Evolutionary conservation across 1,140 invertebrate genomes (phyloP).

Genomic region (Stenopsyche tienmushanensis): DNA sequence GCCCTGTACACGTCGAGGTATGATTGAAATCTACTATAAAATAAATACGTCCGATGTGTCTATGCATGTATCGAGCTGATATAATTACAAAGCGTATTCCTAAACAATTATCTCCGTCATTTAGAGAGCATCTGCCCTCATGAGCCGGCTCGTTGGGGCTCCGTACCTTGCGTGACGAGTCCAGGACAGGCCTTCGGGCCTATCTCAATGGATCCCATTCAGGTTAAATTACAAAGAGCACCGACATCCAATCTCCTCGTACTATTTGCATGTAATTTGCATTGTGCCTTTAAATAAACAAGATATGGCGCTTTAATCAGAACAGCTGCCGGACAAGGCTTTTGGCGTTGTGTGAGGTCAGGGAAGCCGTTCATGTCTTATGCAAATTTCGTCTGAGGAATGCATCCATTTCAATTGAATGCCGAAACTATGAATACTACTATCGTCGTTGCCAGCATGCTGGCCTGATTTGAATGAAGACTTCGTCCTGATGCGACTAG

Average conservation of each 20-base stretch:
- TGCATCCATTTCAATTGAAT: too few relatives aligned
- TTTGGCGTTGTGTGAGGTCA: neutral
- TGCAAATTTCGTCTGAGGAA: too few relatives aligned
- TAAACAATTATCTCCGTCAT: conserved; percentile 12
- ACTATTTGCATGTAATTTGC: conserved; percentile 19
- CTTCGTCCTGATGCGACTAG: too few relatives aligned
- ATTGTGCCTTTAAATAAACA: conserved; percentile 17
- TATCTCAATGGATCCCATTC: conserved; percentile 14
- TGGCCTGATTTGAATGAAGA: too few relatives aligned
- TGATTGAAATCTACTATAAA: too few relatives aligned
- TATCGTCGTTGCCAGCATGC: too few relatives aligned
- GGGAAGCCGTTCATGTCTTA: too few relatives aligned
- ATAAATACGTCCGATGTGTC: too few relatives aligned
- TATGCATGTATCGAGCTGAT: too few relatives aligned
- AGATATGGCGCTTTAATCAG: neutral
- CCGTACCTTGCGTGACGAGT: conserved; percentile 3
- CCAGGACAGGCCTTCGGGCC: neutral
- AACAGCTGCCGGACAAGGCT: neutral
- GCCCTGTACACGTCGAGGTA: too few relatives aligned
- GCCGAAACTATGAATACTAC: too few relatives aligned
- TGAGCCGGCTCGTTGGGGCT: neutral
- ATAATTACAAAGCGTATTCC: neutral
- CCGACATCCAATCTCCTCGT: conserved; percentile 1
- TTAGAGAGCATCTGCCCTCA: neutral
- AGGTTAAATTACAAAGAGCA: conserved; percentile 16